Percentiles rank a stretch among this genome's conserved stretches.
Evolutionary conservation across 2,797 vertebrate genomes (phyloP).

Genomic region (Hyperoplus immaculatus): DNA sequence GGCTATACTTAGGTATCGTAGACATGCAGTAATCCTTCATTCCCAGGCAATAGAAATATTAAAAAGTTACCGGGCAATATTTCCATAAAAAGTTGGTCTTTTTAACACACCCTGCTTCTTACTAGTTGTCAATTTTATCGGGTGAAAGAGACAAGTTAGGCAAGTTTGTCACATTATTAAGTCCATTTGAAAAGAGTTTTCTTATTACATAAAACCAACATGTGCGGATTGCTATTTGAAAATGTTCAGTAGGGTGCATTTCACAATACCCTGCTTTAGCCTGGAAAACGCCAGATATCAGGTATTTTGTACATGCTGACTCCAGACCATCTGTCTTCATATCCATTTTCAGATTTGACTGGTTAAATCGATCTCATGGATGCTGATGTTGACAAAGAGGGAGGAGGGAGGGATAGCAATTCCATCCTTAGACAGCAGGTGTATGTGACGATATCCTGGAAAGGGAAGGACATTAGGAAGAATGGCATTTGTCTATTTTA

Average conservation of each 20-base stretch:
- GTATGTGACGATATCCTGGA: slow-evolving; percentile 91
- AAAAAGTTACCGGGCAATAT: background rate
- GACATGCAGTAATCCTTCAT: slow-evolving; percentile 50
- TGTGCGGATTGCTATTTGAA: background rate
- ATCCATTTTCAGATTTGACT: background rate
- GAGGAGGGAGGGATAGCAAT: slow-evolving; percentile 91
- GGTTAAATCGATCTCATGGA: slow-evolving; percentile 74
- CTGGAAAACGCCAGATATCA: background rate
- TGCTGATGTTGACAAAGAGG: slow-evolving; percentile 90
- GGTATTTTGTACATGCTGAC: background rate
- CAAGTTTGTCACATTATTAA: too few relatives aligned
- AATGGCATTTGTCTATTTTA: background rate
- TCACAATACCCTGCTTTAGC: background rate
- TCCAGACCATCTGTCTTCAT: background rate
- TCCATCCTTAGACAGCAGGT: slow-evolving; percentile 93
- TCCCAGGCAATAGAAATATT: background rate
- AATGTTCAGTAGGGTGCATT: background rate
- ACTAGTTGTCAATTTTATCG: background rate
- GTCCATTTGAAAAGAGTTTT: background rate
- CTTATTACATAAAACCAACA: background rate
- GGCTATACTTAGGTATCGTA: slow-evolving; percentile 8
- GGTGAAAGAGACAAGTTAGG: background rate
- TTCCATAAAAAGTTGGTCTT: background rate
- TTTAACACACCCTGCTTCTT: background rate
- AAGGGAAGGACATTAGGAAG: background rate